Conservation (phyloP, 2,113 vertebrate genomes). For the Strix uralensis region DNA sequence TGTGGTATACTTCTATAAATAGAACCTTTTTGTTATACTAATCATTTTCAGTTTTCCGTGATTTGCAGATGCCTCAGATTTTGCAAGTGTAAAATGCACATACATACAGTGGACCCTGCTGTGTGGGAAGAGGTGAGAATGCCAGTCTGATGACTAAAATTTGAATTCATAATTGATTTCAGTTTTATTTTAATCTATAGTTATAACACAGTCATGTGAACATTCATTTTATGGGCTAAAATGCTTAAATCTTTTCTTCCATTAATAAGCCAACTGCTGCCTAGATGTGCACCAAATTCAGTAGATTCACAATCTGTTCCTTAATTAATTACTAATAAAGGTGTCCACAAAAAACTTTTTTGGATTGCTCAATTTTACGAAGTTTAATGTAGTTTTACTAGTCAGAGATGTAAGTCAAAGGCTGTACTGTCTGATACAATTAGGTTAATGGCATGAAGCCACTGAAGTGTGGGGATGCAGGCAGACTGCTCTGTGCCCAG, state of each 20-base stretch:
- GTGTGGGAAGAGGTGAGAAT: background rate
- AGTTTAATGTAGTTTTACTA: background rate
- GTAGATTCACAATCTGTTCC: background rate
- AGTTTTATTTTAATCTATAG: background rate
- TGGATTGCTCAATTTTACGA: background rate
- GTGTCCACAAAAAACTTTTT: background rate
- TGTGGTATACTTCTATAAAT: background rate
- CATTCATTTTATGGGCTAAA: background rate
- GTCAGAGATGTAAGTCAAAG: background rate
- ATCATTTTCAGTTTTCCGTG: background rate
- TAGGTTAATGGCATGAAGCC: conserved; percentile 27
- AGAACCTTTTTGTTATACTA: background rate
- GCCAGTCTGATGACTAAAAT: background rate
- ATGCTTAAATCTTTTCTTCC: background rate
- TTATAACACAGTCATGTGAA: background rate
- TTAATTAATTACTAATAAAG: background rate
- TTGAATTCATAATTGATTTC: background rate
- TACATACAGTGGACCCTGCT: background rate
- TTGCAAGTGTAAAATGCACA: background rate
- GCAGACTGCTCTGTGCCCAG: conserved; percentile 41
- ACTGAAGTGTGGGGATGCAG: conserved; percentile 20
- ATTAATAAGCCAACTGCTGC: background rate
- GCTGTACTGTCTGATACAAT: conserved; percentile 32
- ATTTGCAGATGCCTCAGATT: background rate
- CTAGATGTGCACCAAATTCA: background rate